Conservation (phyloP, 2,888 invertebrate species). For the Himalopsyche kuldschensis region DNA sequence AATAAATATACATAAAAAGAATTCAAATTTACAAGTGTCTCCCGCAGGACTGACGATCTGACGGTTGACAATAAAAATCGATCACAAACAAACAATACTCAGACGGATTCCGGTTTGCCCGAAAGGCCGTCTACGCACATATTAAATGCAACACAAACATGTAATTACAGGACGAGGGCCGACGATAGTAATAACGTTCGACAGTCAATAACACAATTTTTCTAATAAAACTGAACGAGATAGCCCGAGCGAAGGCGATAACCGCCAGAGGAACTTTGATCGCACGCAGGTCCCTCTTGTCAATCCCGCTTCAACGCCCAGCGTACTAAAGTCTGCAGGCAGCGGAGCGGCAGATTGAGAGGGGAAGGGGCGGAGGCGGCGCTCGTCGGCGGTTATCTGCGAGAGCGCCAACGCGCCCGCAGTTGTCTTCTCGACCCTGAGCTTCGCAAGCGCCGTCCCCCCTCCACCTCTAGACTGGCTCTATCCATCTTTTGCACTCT, state of each 20-base stretch:
- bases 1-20: conserved; percentile 10
- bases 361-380: conserved; percentile 45
- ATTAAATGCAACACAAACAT: background rate
- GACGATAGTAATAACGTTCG: background rate
- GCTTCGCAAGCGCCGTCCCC: conserved; percentile 27
- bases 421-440: conserved; percentile 40
- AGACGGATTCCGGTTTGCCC: background rate
- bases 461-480: background rate
- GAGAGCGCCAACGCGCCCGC: conserved; percentile 7
- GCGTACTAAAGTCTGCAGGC: conserved; percentile 24
- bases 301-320: conserved; percentile 16
- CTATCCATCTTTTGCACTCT: conserved; percentile 66
- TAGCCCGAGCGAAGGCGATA: background rate
- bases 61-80: background rate
- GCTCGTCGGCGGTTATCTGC: background rate
- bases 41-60: background rate
- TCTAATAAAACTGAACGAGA: background rate
- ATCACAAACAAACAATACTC: background rate
- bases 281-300: conserved; percentile 8
- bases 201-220: conserved; percentile 8
- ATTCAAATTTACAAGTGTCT: background rate
- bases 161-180: background rate
- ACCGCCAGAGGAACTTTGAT: conserved; percentile 19
- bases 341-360: conserved; percentile 30
- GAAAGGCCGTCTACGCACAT: background rate